Percentiles rank a stretch among this genome's conserved stretches.
phyloP scores from a whole-genome alignment of 37 sponge, comb jelly and placozoan genomes.

The Geodia barretti region DNA sequence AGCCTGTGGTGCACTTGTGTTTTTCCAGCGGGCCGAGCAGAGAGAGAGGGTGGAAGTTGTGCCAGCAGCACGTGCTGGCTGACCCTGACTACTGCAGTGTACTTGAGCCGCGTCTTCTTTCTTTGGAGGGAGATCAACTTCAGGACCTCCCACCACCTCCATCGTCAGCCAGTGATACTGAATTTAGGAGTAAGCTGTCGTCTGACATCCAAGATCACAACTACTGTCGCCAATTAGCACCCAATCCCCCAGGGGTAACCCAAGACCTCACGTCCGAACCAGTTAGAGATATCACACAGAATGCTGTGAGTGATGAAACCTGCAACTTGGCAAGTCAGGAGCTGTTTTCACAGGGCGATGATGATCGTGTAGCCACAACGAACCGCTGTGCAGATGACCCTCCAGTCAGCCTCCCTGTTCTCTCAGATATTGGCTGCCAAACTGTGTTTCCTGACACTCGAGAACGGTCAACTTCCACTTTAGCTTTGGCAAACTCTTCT shows the following conservation, averaged over 20 bases:
- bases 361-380: not conserved
- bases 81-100: not conserved
- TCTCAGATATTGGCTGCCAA: not conserved
- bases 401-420: too few species aligned
- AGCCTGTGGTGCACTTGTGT: not conserved
- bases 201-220: not conserved
- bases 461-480: not conserved
- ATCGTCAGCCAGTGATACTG: not conserved
- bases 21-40: too few species aligned
- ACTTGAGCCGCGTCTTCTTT: not conserved
- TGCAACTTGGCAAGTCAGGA: too few species aligned
- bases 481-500: not conserved
- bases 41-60: not conserved
- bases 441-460: not conserved
- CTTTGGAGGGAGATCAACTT: too few species aligned
- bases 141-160: not conserved
- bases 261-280: too few species aligned
- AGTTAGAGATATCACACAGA: too few species aligned
- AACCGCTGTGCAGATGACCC: not conserved
- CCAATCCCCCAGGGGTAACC: too few species aligned
- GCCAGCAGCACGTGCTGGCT: not conserved
- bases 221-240: too few species aligned
- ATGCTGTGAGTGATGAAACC: too few species aligned
- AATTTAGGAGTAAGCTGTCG: not conserved
- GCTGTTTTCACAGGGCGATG: too few species aligned